Base-by-base conservation (phyloP, 2,797 vertebrate genomes). In the Sandelia bainsii region DNA sequence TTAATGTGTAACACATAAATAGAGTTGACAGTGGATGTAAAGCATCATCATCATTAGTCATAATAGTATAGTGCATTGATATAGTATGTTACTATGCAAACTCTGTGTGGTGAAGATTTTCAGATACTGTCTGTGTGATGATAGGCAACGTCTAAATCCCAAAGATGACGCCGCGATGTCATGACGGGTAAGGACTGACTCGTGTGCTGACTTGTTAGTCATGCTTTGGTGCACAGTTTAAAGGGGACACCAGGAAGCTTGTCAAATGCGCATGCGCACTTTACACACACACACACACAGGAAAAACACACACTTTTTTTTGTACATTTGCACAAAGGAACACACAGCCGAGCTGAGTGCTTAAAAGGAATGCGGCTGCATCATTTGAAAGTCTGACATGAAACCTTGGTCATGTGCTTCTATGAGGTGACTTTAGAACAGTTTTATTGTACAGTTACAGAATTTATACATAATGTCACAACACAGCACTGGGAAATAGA, bases 191-290 rank as follows among this genome's bases (percentile, higher is more conserved):
- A 86, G 86, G 72, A 75, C 69, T 52, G 69, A 83, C 72, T 91
- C 77, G 76, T 79, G 67, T 82, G 84, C 87, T 77, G 81, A 87
- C 88, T 82, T 79, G 91, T 95, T 96, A 95, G 89, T 92, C 87
- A 93, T 48, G 93, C 87, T 86, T 85, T 80, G 89, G 79, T 95
- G 94, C 94, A 91, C 93, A 93, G 80, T 93, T 94, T 93, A 94
- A 94, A 92, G 90, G 93, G 86, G 91, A 89, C 91, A 94, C 90
- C 86, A 74, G 86, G 82, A 93, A 89, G 77, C 59, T 27, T n/a
- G 53, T 10, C 16, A 12, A 45, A 53, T 32, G 68, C 77, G 81
- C 80, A 88, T 84, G 87, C 46, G 72, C 73, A 48, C 34, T 51
- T 25, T 45, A 25, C 22, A 44, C 37, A 48, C 48, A 23, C 54